Base-by-base conservation (phyloP, 2,888 invertebrate species). In the Heliconius erato region DNA sequence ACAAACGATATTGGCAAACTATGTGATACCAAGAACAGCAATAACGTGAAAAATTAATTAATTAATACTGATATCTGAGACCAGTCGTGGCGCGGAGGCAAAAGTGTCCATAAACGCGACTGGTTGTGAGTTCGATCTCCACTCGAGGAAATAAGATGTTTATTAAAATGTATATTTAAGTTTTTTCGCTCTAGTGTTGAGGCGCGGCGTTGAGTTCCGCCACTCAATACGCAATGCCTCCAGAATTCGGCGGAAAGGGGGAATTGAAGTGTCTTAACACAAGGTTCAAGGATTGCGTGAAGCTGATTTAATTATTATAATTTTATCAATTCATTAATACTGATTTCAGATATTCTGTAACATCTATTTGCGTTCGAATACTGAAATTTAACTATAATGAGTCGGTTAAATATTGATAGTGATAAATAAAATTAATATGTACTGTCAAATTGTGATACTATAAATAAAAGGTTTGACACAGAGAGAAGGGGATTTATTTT, bases 41-140 rank as follows among this genome's bases (percentile, higher is more conserved):
- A 59, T 32, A 72, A 72, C 44, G 26, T 26, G 71, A 44, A 72
- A 71, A 71, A 71, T 26, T 44, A n/a, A 71, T 71, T 71, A 71
- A 71, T n/a, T 65, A 65, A n/a, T 26, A 6, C 12, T 7, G 19
- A 54, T 19, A 0, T 54, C 19, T 54, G 54, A 23, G 7, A 7
- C 19, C 19, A 23, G 54, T 19, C 6, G 19, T 54, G 0, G 54
- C 19, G 19, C 19, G 19, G 54, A 6, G 19, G 49, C 5, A 54
- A 0, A 54, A 54, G 54, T 54, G 19, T 19, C 16, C 19, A 4
- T 54, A 54, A 54, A 54, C 1, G 19, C 19, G 54, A 54, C 2
- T 54, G 54, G 0, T 19, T 54, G 2, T 7, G 16, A 19, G 7
- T 54, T 54, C 54, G 7, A 54, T 54, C 19, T 0, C 7, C 19